A percentile compares a stretch with the other conserved stretches of the same genome.
phyloP scores from a whole-genome alignment of 2,888 invertebrate genomes.

The Liposcelis brunnea region DNA sequence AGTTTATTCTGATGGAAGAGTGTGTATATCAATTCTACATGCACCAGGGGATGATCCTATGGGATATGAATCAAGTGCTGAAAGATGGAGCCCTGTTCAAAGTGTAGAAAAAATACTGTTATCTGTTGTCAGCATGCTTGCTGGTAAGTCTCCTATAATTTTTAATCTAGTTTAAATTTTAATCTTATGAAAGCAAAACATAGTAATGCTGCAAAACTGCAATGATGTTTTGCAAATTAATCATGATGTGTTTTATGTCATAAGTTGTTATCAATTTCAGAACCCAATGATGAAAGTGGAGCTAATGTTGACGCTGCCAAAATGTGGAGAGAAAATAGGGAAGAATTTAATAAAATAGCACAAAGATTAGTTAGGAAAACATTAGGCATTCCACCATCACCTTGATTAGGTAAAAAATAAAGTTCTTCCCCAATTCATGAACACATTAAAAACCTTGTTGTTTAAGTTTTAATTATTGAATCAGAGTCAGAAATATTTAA shows the following conservation, averaged over 20 bases:
- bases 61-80: constrained; percentile 98
- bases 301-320: constrained; percentile 99
- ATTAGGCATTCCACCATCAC: constrained; percentile 47
- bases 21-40: constrained; percentile 97
- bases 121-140: constrained; percentile 96
- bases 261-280: constrained; percentile 29
- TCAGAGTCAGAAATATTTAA: too few species aligned
- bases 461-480: too few species aligned
- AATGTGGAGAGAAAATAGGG: constrained; percentile 94
- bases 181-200: constrained; percentile 1
- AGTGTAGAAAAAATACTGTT: constrained; percentile 97
- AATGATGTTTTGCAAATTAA: not conserved
- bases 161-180: not conserved
- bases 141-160: constrained; percentile 41
- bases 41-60: constrained; percentile 99
- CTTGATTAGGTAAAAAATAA: too few species aligned
- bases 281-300: constrained; percentile 98
- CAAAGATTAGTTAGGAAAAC: constrained; percentile 83
- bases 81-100: constrained; percentile 98
- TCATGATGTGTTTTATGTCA: constrained; percentile 1
- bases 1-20: constrained; percentile 94
- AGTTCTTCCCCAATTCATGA: too few species aligned
- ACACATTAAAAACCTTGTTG: not conserved
- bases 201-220: not conserved
- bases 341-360: constrained; percentile 85